Percentiles rank a stretch among this genome's conserved stretches.
These are phyloP conservation scores for Menidia beryllina DNA, from an alignment of 2,113 vertebrate species.

Conservation along the genomic window DNA sequence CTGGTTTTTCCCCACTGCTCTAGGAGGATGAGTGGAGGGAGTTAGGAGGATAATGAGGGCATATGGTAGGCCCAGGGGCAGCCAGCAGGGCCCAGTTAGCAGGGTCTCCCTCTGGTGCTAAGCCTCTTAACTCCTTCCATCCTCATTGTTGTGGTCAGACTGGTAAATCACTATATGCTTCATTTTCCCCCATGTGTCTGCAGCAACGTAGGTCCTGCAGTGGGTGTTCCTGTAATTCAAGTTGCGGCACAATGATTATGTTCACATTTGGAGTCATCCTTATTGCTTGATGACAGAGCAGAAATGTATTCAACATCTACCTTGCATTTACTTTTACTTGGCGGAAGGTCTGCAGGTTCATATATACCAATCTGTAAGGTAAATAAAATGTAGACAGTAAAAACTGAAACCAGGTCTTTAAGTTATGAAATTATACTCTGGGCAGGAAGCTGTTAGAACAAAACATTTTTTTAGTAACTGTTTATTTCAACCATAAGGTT, in stretches of 20 bases:
- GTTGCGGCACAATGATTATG: constrained; percentile 16
- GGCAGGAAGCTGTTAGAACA: too few species aligned
- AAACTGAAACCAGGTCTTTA: not conserved
- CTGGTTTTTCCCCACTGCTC: constrained; percentile 66
- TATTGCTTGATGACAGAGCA: not conserved
- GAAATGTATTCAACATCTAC: not conserved
- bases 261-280: not conserved
- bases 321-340: not conserved
- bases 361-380: not conserved
- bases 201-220: constrained; percentile 21
- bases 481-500: too few species aligned
- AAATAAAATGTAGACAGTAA: not conserved
- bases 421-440: too few species aligned
- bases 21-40: constrained; percentile 58
- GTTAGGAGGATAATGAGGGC: constrained; percentile 70
- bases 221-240: constrained; percentile 57
- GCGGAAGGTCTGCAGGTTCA: not conserved
- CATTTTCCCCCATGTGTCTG: constrained; percentile 26
- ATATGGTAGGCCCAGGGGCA: constrained; percentile 56
- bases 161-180: constrained; percentile 24
- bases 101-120: constrained; percentile 60
- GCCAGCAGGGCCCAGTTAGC: constrained; percentile 63
- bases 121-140: constrained; percentile 68
- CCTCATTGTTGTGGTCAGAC: constrained; percentile 45
- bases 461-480: too few species aligned